phyloP scores from a whole-genome alignment of 2,113 vertebrate genomes.

The Acanthochromis polyacanthus region DNA sequence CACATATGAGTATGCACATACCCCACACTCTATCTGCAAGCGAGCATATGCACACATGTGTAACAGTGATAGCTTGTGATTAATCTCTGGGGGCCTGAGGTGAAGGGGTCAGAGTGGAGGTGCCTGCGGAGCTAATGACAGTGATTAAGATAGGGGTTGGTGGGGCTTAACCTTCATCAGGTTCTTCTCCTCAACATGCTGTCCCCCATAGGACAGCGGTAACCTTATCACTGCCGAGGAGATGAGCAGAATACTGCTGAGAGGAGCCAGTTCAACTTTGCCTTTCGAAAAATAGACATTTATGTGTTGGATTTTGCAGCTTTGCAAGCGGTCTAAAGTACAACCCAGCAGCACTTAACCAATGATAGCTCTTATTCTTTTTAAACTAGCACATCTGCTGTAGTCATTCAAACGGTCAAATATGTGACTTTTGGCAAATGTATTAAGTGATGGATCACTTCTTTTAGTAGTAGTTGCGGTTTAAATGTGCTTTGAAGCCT shows the following conservation, averaged over 20 bases:
- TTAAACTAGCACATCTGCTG: constrained; percentile 14
- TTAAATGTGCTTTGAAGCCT: constrained; percentile 44
- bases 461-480: constrained; percentile 44
- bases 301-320: not conserved
- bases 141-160: constrained; percentile 59
- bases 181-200: constrained; percentile 34
- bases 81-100: constrained; percentile 62
- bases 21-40: not conserved
- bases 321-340: not conserved
- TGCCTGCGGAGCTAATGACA: constrained; percentile 67
- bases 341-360: not conserved
- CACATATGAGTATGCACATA: not conserved
- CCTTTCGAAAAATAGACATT: not conserved
- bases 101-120: constrained; percentile 56
- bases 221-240: constrained; percentile 55
- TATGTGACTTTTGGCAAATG: constrained; percentile 32
- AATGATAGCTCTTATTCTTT: constrained; percentile 29
- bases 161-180: constrained; percentile 65
- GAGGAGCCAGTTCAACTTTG: constrained; percentile 12
- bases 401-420: constrained; percentile 49
- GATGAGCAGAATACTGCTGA: constrained; percentile 7
- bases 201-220: constrained; percentile 43
- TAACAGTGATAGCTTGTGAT: constrained; percentile 35
- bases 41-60: not conserved
- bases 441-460: constrained; percentile 49